Evolutionary conservation across 92 coral and sea anemone genomes (phyloP).

Genomic region (Pocillopora meandrina): DNA sequence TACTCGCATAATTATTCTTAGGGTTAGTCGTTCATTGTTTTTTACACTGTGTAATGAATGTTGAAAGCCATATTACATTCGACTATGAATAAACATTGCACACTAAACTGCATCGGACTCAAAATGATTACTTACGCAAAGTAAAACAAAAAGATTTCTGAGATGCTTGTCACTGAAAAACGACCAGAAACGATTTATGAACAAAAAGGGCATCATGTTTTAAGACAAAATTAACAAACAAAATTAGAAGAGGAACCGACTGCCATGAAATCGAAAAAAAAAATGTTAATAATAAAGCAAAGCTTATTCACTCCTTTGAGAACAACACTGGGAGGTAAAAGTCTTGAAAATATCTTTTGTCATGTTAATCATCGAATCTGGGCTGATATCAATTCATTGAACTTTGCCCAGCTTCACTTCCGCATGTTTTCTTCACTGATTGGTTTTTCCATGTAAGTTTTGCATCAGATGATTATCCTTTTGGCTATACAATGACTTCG

Average conservation of each 20-base stretch:
- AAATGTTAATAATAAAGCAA: not conserved
- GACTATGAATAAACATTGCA: too few relatives aligned
- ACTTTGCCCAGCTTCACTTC: constrained; percentile 7
- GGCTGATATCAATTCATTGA: not conserved
- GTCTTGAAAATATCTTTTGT: too few relatives aligned
- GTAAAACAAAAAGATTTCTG: too few relatives aligned
- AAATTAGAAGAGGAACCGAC: not conserved
- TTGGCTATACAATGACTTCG: too few relatives aligned
- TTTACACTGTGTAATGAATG: too few relatives aligned
- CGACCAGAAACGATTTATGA: not conserved
- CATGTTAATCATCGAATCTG: not conserved
- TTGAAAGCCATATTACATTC: too few relatives aligned
- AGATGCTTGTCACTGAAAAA: too few relatives aligned
- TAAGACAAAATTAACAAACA: not conserved
- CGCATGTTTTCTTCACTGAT: constrained; percentile 21
- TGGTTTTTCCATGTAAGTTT: not conserved
- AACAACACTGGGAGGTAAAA: not conserved
- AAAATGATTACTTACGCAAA: too few relatives aligned
- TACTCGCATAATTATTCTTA: not conserved
- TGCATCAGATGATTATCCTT: too few relatives aligned
- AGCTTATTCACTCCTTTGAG: not conserved
- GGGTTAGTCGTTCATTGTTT: not conserved
- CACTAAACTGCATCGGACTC: too few relatives aligned
- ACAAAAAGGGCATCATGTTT: too few relatives aligned
- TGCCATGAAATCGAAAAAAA: not conserved